These are phyloP conservation scores for Armadillidium nasatum DNA, from an alignment of 1,140 invertebrate species.

Conservation along the genomic window DNA sequence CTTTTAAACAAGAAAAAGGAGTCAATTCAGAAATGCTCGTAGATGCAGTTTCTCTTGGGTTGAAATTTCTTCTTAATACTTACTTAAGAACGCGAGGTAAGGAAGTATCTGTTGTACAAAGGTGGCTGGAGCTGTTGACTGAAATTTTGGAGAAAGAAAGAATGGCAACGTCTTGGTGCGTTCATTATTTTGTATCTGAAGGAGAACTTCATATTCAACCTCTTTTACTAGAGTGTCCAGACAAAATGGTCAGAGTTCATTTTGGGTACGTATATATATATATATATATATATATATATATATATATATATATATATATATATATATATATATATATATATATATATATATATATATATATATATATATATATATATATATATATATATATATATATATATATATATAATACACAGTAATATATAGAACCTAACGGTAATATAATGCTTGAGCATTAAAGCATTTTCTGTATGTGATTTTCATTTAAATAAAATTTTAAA, in stretches of 20 bases:
- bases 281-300: neutral
- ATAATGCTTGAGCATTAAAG: too few species aligned
- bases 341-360: too few species aligned
- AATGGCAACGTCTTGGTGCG: constrained; percentile 50
- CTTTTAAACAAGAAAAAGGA: constrained; percentile 8
- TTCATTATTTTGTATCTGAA: constrained; percentile 50
- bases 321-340: too few species aligned
- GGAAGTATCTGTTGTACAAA: constrained; percentile 49
- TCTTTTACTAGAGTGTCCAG: constrained; percentile 53
- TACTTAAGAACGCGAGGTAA: constrained; percentile 53
- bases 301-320: too few species aligned
- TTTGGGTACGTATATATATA: constrained; percentile 43
- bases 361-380: too few species aligned
- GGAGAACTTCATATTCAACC: constrained; percentile 51
- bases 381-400: too few species aligned
- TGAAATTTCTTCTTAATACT: constrained; percentile 55
- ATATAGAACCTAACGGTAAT: too few species aligned
- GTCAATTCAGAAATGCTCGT: constrained; percentile 14
- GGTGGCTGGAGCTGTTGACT: constrained; percentile 51
- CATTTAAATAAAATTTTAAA: too few species aligned
- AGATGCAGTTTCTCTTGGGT: constrained; percentile 46
- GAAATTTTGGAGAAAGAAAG: constrained; percentile 48
- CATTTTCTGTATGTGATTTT: too few species aligned
- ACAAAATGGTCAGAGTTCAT: constrained; percentile 50
- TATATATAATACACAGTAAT: too few species aligned